phyloP scores from a whole-genome alignment of 2,888 invertebrate genomes.

The Drosophila affinis region DNA sequence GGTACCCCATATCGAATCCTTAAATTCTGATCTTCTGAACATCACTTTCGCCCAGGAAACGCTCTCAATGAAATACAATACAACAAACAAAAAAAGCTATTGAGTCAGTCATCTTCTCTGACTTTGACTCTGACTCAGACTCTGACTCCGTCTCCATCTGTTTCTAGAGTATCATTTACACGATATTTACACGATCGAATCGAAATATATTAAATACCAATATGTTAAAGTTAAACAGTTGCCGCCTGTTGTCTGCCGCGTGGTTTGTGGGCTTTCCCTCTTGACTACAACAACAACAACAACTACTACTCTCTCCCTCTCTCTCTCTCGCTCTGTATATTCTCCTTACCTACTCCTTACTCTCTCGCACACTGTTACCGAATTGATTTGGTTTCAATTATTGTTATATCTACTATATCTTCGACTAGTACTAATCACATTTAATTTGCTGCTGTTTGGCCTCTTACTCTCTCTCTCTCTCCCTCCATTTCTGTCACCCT shows the following conservation, averaged over 20 bases:
- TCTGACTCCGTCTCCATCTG: slow-evolving; percentile 30
- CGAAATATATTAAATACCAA: slow-evolving; percentile 82
- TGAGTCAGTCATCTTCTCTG: slow-evolving; percentile 14
- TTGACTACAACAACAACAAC: slow-evolving; percentile 25
- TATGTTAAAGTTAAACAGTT: slow-evolving; percentile 78
- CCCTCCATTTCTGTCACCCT: background rate
- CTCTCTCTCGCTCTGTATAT: slow-evolving; percentile 46
- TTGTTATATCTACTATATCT: slow-evolving; percentile 35
- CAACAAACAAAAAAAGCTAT: slow-evolving; percentile 11
- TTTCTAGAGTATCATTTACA: slow-evolving; percentile 17
- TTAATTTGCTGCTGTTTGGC: slow-evolving; percentile 62
- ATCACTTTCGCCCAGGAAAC: slow-evolving; percentile 45
- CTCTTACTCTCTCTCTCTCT: slow-evolving; percentile 17
- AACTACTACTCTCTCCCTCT: background rate
- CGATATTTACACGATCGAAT: slow-evolving; percentile 38
- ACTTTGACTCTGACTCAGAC: slow-evolving; percentile 12
- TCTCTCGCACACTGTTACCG: slow-evolving; percentile 53
- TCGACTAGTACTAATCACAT: slow-evolving; percentile 41
- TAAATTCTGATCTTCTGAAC: slow-evolving; percentile 28
- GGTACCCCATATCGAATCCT: slow-evolving; percentile 14
- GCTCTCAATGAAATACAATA: slow-evolving; percentile 13
- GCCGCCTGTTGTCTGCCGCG: slow-evolving; percentile 58
- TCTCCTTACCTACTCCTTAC: slow-evolving; percentile 48
- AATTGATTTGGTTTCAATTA: slow-evolving; percentile 37
- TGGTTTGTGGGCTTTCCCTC: slow-evolving; percentile 71